Evolutionary conservation across 2,888 invertebrate genomes (phyloP).

Genomic region (Leucoma salicis): DNA sequence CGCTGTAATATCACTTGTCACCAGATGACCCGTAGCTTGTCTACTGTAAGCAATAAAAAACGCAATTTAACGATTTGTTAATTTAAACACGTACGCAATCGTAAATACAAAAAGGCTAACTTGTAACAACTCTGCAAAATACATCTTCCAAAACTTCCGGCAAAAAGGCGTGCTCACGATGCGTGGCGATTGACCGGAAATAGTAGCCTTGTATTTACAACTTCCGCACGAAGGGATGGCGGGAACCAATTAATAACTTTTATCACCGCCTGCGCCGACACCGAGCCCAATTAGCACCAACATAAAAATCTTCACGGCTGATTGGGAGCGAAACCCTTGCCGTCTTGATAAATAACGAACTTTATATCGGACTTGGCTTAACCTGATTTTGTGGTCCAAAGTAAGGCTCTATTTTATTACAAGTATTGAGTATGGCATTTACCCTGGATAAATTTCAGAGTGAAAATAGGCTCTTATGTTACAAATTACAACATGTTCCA

Average conservation of each 20-base stretch:
- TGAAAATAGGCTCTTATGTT: too few relatives aligned
- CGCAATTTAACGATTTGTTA: too few relatives aligned
- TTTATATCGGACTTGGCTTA: slow-evolving; percentile 4
- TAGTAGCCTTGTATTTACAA: slow-evolving; percentile 76
- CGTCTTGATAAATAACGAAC: slow-evolving; percentile 17
- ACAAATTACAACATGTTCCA: too few relatives aligned
- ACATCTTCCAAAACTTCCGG: slow-evolving; percentile 36
- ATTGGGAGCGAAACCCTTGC: slow-evolving; percentile 52
- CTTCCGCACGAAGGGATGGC: slow-evolving; percentile 64
- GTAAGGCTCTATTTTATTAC: too few relatives aligned
- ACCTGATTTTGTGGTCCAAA: not conserved
- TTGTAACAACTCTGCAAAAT: slow-evolving; percentile 11
- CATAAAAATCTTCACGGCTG: slow-evolving; percentile 76
- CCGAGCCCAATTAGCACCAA: slow-evolving; percentile 68
- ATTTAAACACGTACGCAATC: too few relatives aligned
- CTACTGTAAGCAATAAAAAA: too few relatives aligned
- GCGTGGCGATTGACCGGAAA: slow-evolving; percentile 74
- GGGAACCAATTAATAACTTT: slow-evolving; percentile 80
- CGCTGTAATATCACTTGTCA: too few relatives aligned
- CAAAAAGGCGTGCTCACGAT: slow-evolving; percentile 52
- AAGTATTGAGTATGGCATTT: too few relatives aligned
- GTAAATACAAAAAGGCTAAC: not conserved
- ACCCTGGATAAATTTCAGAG: too few relatives aligned
- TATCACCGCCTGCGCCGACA: slow-evolving; percentile 70
- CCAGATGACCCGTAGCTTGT: too few relatives aligned